Evolutionary conservation across 2,113 vertebrate species (phyloP).

Genomic region (Narcine bancroftii): DNA sequence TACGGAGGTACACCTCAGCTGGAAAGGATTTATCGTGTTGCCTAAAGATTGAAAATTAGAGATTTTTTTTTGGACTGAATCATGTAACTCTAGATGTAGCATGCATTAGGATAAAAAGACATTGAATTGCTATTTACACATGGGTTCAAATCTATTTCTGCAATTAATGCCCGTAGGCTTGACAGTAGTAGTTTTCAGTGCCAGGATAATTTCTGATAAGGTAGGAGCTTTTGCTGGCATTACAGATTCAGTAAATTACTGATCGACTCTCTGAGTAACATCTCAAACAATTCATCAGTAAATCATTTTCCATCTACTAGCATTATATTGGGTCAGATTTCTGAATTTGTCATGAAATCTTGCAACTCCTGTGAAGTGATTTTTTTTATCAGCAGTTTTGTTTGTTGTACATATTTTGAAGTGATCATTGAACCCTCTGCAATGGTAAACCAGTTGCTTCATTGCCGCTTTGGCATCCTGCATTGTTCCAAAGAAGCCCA

Average conservation of each 20-base stretch:
- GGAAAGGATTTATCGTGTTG: slow-evolving; percentile 7
- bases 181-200: neutral
- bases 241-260: neutral
- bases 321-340: neutral
- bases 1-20: slow-evolving; percentile 33
- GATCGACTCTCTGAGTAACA: neutral
- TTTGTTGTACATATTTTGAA: too few species aligned
- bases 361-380: neutral
- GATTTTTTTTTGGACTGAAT: neutral
- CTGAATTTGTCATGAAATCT: neutral
- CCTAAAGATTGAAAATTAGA: slow-evolving; percentile 34
- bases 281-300: neutral
- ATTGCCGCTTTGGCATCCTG: too few species aligned
- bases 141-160: slow-evolving; percentile 9
- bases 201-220: neutral
- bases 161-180: neutral
- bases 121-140: neutral
- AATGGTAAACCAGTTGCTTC: too few species aligned
- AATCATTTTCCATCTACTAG: neutral
- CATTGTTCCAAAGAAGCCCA: too few species aligned
- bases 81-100: neutral
- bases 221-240: neutral
- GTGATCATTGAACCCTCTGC: too few species aligned
- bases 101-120: neutral
- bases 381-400: neutral